Evolutionary conservation across 1,140 invertebrate genomes (phyloP).

Genomic region (Drosophila ogumai): DNA sequence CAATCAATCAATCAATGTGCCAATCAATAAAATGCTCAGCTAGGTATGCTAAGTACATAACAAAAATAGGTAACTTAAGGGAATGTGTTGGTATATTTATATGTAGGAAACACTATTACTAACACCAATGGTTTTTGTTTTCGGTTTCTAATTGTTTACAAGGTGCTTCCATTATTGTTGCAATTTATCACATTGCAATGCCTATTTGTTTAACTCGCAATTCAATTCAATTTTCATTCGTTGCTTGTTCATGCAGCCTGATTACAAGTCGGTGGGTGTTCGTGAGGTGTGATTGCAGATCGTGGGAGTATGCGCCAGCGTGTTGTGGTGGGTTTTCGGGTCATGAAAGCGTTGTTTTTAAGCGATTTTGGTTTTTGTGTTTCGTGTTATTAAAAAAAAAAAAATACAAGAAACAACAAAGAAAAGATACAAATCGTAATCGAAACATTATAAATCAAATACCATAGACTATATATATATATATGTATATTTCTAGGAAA

Average conservation of each 20-base stretch:
- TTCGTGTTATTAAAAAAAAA: constrained; percentile 57
- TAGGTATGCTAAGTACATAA: constrained; percentile 57
- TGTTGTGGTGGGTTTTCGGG: constrained; percentile 61
- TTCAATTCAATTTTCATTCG: constrained; percentile 73
- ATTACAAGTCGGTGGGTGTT: constrained; percentile 6
- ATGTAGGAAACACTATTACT: constrained; percentile 8
- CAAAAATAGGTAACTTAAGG: constrained; percentile 41
- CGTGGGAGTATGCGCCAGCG: constrained; percentile 36
- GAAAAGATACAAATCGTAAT: constrained; percentile 73
- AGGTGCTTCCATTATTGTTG: constrained; percentile 13
- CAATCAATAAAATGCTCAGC: constrained; percentile 54
- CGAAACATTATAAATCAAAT: constrained; percentile 72
- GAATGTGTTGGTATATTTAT: constrained; percentile 20
- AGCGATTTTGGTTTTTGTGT: constrained; percentile 31
- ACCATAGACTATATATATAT: constrained; percentile 42
- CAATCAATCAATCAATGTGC: constrained; percentile 42
- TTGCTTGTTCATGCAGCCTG: constrained; percentile 78
- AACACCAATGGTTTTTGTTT: constrained; percentile 46
- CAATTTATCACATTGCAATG: constrained; percentile 4
- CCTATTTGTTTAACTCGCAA: constrained; percentile 38
- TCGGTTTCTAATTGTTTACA: constrained; percentile 23
- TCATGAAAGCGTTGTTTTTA: constrained; percentile 53
- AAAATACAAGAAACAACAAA: constrained; percentile 67
- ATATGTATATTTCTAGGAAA: constrained; percentile 38
- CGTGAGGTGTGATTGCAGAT: constrained; percentile 26